Conservation (phyloP, 2,797 vertebrate genomes). For the Pyrocephalus nanus region DNA sequence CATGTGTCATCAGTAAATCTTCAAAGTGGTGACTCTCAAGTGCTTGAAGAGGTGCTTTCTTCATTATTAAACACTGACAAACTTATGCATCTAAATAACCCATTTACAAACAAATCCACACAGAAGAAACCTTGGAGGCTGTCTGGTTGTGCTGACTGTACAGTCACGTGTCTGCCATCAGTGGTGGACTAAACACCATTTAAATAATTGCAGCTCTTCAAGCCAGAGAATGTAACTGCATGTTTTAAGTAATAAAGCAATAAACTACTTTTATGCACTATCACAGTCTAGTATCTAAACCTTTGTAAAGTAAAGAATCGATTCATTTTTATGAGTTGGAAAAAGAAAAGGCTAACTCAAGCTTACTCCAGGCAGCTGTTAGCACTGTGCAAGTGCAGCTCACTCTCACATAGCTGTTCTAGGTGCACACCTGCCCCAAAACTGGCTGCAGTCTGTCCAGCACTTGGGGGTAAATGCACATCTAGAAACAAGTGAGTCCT, state of each 20-base stretch:
- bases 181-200: not conserved
- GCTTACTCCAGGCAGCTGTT: not conserved
- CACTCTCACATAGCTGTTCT: not conserved
- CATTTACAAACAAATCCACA: not conserved
- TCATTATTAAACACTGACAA: not conserved
- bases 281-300: not conserved
- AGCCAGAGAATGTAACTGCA: not conserved
- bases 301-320: not conserved
- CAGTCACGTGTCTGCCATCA: not conserved
- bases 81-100: not conserved
- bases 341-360: not conserved
- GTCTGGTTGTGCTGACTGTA: not conserved
- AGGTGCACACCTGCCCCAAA: not conserved
- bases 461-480: not conserved
- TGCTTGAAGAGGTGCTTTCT: not conserved
- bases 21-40: not conserved
- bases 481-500: not conserved
- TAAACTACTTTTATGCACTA: not conserved
- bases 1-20: not conserved
- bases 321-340: rapidly evolving
- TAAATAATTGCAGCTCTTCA: not conserved
- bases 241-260: not conserved
- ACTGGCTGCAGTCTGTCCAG: not conserved
- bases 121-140: not conserved
- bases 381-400: not conserved